Conservation (phyloP, 2,888 invertebrate species). For the Seira sanloemensis region DNA sequence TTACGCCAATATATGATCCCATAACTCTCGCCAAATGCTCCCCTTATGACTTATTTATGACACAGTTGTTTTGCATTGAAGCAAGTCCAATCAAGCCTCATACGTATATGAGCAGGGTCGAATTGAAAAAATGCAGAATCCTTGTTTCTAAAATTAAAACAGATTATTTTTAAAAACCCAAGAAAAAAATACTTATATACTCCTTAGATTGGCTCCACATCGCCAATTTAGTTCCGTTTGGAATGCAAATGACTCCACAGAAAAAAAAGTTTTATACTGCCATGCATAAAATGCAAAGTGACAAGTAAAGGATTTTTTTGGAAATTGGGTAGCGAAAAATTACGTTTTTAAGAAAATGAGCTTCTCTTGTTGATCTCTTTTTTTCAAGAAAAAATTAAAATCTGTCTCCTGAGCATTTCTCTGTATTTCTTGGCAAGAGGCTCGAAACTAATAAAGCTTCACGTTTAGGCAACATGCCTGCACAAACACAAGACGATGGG, state of each 20-base stretch:
- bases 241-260: slow-evolving; percentile 58
- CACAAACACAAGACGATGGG: slow-evolving; percentile 70
- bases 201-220: slow-evolving; percentile 6
- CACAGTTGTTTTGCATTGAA: slow-evolving; percentile 3
- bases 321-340: slow-evolving; percentile 73
- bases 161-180: slow-evolving; percentile 50
- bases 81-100: not conserved
- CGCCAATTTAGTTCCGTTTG: slow-evolving; percentile 31
- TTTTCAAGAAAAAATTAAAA: slow-evolving; percentile 37
- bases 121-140: not conserved
- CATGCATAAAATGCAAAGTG: slow-evolving; percentile 38
- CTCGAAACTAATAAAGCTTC: slow-evolving; percentile 55
- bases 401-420: slow-evolving; percentile 27
- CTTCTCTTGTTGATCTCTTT: slow-evolving; percentile 32
- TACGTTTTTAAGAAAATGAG: slow-evolving; percentile 45
- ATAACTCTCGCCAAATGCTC: not conserved
- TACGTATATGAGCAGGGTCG: not conserved
- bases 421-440: slow-evolving; percentile 68
- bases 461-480: slow-evolving; percentile 72
- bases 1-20: too few relatives aligned
- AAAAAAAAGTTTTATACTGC: slow-evolving; percentile 6
- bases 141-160: slow-evolving; percentile 52
- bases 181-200: not conserved
- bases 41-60: slow-evolving; percentile 12
- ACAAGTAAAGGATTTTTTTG: slow-evolving; percentile 64